Evolutionary conservation across 1,140 invertebrate species (phyloP).

Genomic region (Tetragnatha versicolor): DNA sequence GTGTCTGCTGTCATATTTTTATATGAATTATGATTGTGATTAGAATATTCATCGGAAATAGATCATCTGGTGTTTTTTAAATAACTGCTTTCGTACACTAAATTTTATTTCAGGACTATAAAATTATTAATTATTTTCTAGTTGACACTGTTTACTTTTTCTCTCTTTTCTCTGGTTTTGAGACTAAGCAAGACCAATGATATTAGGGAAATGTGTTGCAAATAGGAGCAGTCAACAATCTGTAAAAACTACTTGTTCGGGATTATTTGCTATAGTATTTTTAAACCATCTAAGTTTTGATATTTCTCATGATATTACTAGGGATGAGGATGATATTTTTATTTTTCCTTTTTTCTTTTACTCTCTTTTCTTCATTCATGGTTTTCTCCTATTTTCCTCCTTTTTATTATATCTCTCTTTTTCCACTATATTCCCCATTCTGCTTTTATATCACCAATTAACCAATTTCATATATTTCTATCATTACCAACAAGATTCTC

Average conservation of each 20-base stretch:
- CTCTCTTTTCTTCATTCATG: not conserved
- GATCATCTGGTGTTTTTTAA: too few relatives aligned
- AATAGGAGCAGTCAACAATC: not conserved
- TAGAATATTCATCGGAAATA: too few relatives aligned
- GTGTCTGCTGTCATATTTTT: too few relatives aligned
- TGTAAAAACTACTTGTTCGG: not conserved
- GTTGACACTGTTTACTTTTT: too few relatives aligned
- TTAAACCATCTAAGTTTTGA: not conserved
- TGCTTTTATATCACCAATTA: not conserved
- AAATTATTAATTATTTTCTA: too few relatives aligned
- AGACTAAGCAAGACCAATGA: not conserved
- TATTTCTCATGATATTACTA: not conserved
- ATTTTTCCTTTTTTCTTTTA: not conserved
- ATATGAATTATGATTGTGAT: too few relatives aligned
- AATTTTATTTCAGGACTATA: too few relatives aligned
- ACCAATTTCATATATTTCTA: not conserved
- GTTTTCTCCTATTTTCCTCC: not conserved
- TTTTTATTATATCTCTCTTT: not conserved
- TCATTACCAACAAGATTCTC: not conserved
- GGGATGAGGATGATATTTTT: not conserved
- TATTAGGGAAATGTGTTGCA: not conserved
- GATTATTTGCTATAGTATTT: not conserved
- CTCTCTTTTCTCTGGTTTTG: too few relatives aligned
- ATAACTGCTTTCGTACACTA: too few relatives aligned
- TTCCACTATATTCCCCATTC: not conserved